These are phyloP conservation scores for Lysandra bellargus DNA, from an alignment of 2,888 invertebrate species.

Conservation along the genomic window DNA sequence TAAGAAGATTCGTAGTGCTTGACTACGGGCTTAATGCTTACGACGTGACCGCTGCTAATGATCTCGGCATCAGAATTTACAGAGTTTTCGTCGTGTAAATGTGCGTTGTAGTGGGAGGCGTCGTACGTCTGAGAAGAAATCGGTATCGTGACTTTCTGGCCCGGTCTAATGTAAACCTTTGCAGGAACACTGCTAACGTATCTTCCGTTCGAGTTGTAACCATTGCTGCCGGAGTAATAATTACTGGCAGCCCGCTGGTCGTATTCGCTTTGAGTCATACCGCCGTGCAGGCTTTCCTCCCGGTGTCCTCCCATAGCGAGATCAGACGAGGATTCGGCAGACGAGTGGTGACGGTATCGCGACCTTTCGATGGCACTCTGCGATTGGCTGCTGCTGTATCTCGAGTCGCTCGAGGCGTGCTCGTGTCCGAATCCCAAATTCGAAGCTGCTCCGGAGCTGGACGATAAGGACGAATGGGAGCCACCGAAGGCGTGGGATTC, in stretches of 20 bases:
- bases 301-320: constrained; percentile 50
- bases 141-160: constrained; percentile 59
- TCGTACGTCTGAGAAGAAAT: constrained; percentile 51
- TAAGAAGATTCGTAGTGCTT: constrained; percentile 70
- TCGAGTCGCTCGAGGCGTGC: constrained; percentile 36
- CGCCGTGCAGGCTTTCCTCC: constrained; percentile 48
- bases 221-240: constrained; percentile 50
- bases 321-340: constrained; percentile 43
- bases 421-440: constrained; percentile 31
- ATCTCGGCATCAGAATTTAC: constrained; percentile 58
- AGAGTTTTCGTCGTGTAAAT: constrained; percentile 52
- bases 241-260: constrained; percentile 46
- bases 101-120: constrained; percentile 42
- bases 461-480: constrained; percentile 39
- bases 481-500: constrained; percentile 53
- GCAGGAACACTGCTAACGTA: constrained; percentile 54
- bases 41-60: constrained; percentile 47
- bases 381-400: constrained; percentile 46
- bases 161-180: constrained; percentile 61
- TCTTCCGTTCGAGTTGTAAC: constrained; percentile 44
- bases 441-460: constrained; percentile 39
- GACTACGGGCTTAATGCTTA: constrained; percentile 46
- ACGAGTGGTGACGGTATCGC: constrained; percentile 49
- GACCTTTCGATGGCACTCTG: constrained; percentile 48
- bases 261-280: constrained; percentile 47